Evolutionary conservation across 2,797 vertebrate genomes (phyloP).

Genomic region (Moxostoma hubbsi): DNA sequence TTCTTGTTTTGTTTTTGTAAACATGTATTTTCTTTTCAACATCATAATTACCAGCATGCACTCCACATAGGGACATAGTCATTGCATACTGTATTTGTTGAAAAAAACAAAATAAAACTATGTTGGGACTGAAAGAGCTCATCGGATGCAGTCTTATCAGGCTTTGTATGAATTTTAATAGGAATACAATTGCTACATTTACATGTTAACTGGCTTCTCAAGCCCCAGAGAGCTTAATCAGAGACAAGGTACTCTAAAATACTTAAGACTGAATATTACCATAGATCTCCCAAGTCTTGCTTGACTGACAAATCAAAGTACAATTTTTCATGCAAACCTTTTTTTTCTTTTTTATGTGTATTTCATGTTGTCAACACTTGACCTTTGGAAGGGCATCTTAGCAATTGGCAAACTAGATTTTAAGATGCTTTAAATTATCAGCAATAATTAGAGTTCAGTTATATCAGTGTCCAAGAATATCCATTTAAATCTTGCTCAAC

Average conservation of each 20-base stretch:
- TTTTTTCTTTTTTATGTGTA: neutral
- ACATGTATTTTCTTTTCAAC: neutral
- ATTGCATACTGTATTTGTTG: neutral
- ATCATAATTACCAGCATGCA: constrained; percentile 18
- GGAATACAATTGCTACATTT: constrained; percentile 60
- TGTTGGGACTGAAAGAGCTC: constrained; percentile 25
- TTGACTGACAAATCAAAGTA: constrained; percentile 47
- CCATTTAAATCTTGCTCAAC: constrained; percentile 27
- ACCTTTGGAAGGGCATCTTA: constrained; percentile 56
- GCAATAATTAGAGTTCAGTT: constrained; percentile 57
- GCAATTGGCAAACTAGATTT: constrained; percentile 58
- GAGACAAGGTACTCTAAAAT: constrained; percentile 52
- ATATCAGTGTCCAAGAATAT: constrained; percentile 44
- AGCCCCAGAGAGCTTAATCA: constrained; percentile 61
- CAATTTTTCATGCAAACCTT: constrained; percentile 46
- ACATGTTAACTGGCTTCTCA: constrained; percentile 58
- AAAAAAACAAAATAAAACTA: constrained; percentile 13
- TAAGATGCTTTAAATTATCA: constrained; percentile 42
- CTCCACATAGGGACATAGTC: neutral
- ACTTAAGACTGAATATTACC: constrained; percentile 56
- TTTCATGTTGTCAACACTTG: constrained; percentile 59
- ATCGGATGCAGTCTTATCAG: constrained; percentile 34
- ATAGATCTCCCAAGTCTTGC: constrained; percentile 46
- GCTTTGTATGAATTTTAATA: constrained; percentile 54
- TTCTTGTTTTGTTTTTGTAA: constrained; percentile 13